Base-by-base conservation (phyloP, 2,797 vertebrate genomes). In the Streptopelia turtur region DNA sequence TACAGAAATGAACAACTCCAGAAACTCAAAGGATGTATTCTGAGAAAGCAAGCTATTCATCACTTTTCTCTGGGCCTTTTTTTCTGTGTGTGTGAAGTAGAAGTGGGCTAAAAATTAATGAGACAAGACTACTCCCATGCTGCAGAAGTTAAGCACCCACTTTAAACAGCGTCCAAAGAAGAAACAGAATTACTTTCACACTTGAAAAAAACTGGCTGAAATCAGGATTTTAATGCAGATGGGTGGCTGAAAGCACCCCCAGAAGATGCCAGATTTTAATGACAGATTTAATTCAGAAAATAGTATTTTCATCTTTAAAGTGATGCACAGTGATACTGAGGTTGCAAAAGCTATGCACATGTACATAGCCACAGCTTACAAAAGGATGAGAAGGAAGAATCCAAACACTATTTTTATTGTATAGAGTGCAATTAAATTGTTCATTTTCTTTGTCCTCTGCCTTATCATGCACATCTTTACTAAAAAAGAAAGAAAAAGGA, bases 71-170 rank as follows among this genome's bases (percentile, higher is more conserved):
- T 30, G 22, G 41, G 16, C 23, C 16, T 13, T 66, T 76, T 83
- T 74, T 43, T 2, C 27, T 59, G 0, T 49, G 17, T 8, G 1
- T 55, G 30, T 77, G 45, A 86, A 81, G 50, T 27, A 76, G 64
- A 91, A 85, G 35, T 61, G 50, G 68, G 57, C 45, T 93, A 81
- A 86, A 91, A 88, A 83, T 53, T 60, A 89, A 69, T 59, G 79
- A 84, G 57, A 83, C 35, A 50, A 49, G 45, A 71, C 41, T 75
- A 64, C 35, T 92, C 64, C 17, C 57, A 14, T 71, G 41, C 50
- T 78, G 57, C 69, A 71, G 37, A 84, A 90, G 17, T 66, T 70
- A 95, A 93, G 60, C 43, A 87, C 12, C 12, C 63, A 53, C 66
- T 84, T 93, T 43, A 72, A 90, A 84, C 16, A 81, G 20, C 0